Evolutionary conservation across 2,113 vertebrate species (phyloP).

Genomic region (Elgaria multicarinata): DNA sequence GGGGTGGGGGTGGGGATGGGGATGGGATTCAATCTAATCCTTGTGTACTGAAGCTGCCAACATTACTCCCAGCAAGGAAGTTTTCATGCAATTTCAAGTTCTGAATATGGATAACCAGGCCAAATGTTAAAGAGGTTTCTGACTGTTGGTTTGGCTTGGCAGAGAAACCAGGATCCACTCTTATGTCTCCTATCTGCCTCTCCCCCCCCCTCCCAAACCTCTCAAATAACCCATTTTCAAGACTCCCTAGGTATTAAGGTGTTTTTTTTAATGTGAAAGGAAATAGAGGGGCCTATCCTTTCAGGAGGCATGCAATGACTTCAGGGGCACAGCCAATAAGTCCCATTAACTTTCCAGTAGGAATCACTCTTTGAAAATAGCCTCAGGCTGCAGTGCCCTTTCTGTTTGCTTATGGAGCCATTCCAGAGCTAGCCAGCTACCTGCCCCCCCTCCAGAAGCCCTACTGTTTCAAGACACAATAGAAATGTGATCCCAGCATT

Average conservation of each 20-base stretch:
- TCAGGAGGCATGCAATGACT: background rate
- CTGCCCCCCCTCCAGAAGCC: too few relatives aligned
- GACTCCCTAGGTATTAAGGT: too few relatives aligned
- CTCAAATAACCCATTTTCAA: background rate
- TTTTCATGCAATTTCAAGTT: constrained; percentile 5
- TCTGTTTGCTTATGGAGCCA: background rate
- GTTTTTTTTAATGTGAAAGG: background rate
- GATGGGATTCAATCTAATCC: background rate
- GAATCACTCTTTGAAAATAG: background rate
- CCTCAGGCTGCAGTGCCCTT: background rate
- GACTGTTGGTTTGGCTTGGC: background rate
- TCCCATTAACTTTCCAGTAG: background rate
- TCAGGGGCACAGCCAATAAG: background rate
- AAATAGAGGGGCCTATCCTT: background rate
- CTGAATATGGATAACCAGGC: background rate
- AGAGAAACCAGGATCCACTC: background rate
- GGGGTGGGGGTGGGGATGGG: too few relatives aligned
- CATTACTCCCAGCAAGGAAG: background rate
- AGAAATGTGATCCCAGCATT: background rate
- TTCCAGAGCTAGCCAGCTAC: background rate
- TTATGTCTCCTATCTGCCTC: background rate
- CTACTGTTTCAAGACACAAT: background rate
- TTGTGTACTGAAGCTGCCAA: constrained; percentile 5
- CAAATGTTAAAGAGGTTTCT: background rate
- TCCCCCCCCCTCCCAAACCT: background rate